These are phyloP conservation scores for Hypocryptadius cinnamomeus DNA, from an alignment of 2,113 vertebrate species.

Conservation along the genomic window DNA sequence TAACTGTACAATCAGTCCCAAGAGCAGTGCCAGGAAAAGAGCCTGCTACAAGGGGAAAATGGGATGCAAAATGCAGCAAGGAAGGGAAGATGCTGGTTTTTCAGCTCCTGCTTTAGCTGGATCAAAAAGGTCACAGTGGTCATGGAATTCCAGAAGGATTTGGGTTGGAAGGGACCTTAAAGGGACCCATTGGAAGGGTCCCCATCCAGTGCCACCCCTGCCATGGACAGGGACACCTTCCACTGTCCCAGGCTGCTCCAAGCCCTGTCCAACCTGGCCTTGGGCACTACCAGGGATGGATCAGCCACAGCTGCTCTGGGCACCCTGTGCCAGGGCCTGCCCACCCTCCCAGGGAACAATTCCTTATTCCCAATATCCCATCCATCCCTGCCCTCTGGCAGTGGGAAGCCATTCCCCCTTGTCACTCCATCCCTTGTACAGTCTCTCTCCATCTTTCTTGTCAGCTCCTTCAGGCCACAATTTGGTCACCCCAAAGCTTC, in stretches of 20 bases:
- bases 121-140: not conserved
- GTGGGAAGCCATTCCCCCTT: not conserved
- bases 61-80: not conserved
- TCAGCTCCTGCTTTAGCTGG: not conserved
- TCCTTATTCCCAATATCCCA: not conserved
- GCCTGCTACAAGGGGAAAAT: not conserved
- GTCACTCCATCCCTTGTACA: fast-evolving
- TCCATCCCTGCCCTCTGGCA: not conserved
- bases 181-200: not conserved
- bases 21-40: not conserved
- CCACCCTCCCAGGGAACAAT: not conserved
- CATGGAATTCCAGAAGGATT: not conserved
- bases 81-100: not conserved
- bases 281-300: not conserved
- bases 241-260: not conserved
- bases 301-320: not conserved
- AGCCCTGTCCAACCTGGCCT: not conserved
- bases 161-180: not conserved
- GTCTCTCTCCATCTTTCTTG: not conserved
- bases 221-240: not conserved
- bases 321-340: not conserved
- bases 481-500: not conserved
- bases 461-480: fast-evolving
- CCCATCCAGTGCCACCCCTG: fast-evolving
- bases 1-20: not conserved